Base-by-base conservation (phyloP, 1,140 invertebrate genomes). In the Portunus trituberculatus region DNA sequence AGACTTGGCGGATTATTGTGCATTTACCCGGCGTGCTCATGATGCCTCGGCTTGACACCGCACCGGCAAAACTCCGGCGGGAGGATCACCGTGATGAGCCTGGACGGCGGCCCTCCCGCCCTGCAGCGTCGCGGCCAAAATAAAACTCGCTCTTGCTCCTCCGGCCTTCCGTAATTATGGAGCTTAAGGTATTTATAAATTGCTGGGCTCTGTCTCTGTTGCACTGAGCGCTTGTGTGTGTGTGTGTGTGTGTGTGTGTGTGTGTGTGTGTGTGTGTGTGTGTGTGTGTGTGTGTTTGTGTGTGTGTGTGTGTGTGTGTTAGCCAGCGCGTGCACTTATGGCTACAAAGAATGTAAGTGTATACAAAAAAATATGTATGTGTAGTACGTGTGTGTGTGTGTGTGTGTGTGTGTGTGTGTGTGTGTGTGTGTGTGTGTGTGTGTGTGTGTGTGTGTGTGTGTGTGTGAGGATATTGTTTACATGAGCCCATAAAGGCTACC, bases 1-100 rank as follows among this genome's bases (percentile, higher is more conserved):
- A 87, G 92, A 83, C 67, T 82, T 82, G 83, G 92, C 31, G 93
- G 87, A 52, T 94, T 90, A 90, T 91, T 94, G 93, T 76, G 59
- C 87, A 94, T 90, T 90, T 94, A 48, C 93, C 52, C 93, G 48
- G 67, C 52, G 67, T 45, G 39, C 39, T 88, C 46, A 93, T 93
- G 93, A 67, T 59, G 59, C 93, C 82, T 59, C 25, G 88, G 67
- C 93, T 90, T 94, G 93, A 91, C 93, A 82, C 93, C 86, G 31
- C 91, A n/a, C 39, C 14, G 67, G 59, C 39, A 46, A 84, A 76
- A 91, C 67, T 90, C 52, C 52, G 16, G 20, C 28, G 45, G 45
- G 16, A 45, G 88, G 93, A 94, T 94, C 88, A 48, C 89, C n/a
- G 31, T 94, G 88, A 94, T 94, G 93, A 89, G 32, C 28, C 92